phyloP scores from a whole-genome alignment of 1,140 invertebrate genomes.

The Hylyphantes graminicola region DNA sequence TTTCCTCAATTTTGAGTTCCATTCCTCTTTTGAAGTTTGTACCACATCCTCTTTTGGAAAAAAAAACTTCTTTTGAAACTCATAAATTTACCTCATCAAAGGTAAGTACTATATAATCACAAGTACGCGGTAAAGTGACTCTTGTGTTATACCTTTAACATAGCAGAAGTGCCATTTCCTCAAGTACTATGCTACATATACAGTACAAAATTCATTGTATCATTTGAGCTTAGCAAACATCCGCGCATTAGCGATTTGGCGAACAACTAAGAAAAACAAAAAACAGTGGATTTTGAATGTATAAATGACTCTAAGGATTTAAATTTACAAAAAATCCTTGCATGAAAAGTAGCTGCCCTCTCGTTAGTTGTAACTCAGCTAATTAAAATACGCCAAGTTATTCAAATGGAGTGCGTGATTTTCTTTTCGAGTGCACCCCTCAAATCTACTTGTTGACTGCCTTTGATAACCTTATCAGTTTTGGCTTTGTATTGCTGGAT shows the following conservation, averaged over 20 bases:
- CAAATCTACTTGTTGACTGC: conserved; percentile 39
- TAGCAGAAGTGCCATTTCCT: no score
- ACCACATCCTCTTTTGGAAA: conserved; percentile 10
- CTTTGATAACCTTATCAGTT: neutral
- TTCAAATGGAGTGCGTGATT: conserved; percentile 32
- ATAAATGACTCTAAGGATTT: conserved; percentile 47
- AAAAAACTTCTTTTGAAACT: conserved; percentile 4
- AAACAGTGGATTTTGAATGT: conserved; percentile 1
- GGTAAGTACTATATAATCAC: neutral
- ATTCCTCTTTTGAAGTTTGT: conserved; percentile 22
- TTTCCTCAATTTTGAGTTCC: neutral
- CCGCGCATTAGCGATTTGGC: conserved; percentile 30
- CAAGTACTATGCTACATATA: neutral
- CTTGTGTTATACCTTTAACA: no score
- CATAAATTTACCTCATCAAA: conserved; percentile 43
- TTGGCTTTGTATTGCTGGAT: conserved; percentile 6
- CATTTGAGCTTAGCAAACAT: conserved; percentile 40
- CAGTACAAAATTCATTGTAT: conserved; percentile 22
- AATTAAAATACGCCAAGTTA: conserved; percentile 44
- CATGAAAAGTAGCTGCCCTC: neutral
- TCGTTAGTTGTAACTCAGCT: conserved; percentile 40
- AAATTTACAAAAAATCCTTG: conserved; percentile 31
- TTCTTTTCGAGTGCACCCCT: conserved; percentile 16
- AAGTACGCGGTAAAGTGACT: no score
- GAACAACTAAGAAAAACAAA: conserved; percentile 17